Base-by-base conservation (phyloP, 2,888 invertebrate genomes). In the Eupithecia insigniata region DNA sequence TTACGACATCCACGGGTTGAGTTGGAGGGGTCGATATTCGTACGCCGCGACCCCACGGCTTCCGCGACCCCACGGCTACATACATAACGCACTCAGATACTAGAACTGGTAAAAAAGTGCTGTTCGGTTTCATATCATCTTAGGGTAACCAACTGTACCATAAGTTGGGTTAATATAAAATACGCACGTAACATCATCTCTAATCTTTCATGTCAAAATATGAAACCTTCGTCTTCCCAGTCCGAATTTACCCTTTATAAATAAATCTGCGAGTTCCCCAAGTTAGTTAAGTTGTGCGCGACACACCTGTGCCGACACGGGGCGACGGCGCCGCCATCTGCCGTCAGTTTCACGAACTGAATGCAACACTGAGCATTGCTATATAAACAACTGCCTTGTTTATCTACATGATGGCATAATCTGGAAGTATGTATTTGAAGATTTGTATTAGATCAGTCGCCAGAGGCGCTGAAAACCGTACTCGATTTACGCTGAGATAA, bases 221-320 rank as follows among this genome's bases (percentile, higher is more conserved):
- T 36, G 39, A 22, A n/a, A 36, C 22, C 18, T 34, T 2, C 55
- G 10, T 26, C 55, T 22, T 64, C 36, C 64, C 7, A 62, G 62
- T 22, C 36, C 34, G 62, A 34, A 62, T 22, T 4, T 18, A 34
- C 30, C 34, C 62, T 64, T 34, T 22, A 22, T 64, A 34, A 64
- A 64, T 64, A 36, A 34, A 64, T 36, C 36, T 36, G 67, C 18
- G 65, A 68, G 67, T 67, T 67, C 22, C 66, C 51, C 36, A 36
- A 71, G 67, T 71, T 70, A 51, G 61, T 51, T 51, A 67, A 71
- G 67, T 70, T 61, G 55, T 55, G 32, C n/a, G 61, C 30, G 39
- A 18, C 58, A n/a, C 71, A 71, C 71, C 71, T 71, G 71, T 6
- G 14, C 14, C 46, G 68, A 67, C 71, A 67, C 39, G 55, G 70